phyloP scores from a whole-genome alignment of 2,888 invertebrate species.

The Patella caerulea region DNA sequence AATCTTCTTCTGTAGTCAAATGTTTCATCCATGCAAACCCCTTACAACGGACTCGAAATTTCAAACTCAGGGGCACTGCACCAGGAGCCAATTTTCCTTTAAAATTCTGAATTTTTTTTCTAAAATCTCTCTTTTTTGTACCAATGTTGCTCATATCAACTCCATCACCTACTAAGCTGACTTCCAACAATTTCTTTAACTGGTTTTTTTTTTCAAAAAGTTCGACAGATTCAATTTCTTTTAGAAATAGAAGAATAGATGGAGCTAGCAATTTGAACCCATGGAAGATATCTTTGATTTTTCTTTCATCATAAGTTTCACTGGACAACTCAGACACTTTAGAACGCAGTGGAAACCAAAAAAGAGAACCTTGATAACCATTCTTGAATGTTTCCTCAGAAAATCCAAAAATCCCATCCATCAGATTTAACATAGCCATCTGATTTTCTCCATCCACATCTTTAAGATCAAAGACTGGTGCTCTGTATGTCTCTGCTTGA shows the following conservation, averaged over 20 bases:
- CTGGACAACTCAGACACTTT: conserved; percentile 52
- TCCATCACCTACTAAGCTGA: not conserved
- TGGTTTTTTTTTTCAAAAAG: conserved; percentile 34
- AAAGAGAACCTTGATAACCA: conserved; percentile 57
- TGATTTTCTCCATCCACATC: conserved; percentile 25
- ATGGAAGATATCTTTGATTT: conserved; percentile 49
- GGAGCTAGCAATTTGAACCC: conserved; percentile 56
- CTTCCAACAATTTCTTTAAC: conserved; percentile 13
- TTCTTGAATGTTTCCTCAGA: conserved; percentile 31
- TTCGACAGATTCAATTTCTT: conserved; percentile 52
- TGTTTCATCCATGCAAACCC: not conserved
- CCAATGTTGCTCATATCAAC: not conserved
- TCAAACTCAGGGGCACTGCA: conserved; percentile 5
- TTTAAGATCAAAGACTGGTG: not conserved
- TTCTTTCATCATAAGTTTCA: conserved; percentile 46
- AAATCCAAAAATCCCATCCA: conserved; percentile 50
- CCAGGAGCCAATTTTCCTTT: conserved; percentile 15
- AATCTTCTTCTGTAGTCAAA: conserved; percentile 16
- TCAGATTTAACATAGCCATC: conserved; percentile 39
- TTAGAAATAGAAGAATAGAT: conserved; percentile 60
- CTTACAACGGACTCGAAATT: conserved; percentile 1
- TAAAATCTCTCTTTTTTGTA: conserved; percentile 13
- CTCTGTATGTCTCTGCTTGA: conserved; percentile 27
- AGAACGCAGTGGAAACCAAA: conserved; percentile 64
- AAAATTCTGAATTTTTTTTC: conserved; percentile 7